These are phyloP conservation scores for Amblyjoppa proteus DNA, from an alignment of 2,888 invertebrate species.

Conservation along the genomic window DNA sequence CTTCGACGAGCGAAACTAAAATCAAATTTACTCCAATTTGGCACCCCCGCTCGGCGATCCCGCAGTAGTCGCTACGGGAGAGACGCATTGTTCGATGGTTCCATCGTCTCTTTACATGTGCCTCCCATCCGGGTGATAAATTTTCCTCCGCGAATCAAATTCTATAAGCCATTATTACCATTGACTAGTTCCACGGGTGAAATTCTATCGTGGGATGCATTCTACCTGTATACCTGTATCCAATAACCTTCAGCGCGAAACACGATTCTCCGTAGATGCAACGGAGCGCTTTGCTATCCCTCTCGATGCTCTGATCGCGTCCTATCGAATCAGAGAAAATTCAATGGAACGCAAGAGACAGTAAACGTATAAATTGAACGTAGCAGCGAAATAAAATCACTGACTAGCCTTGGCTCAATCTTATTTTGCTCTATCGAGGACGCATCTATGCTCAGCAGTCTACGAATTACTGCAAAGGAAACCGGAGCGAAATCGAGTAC, in stretches of 20 bases:
- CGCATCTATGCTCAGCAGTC: neutral
- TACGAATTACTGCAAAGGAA: neutral
- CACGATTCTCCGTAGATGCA: neutral
- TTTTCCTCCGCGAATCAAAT: neutral
- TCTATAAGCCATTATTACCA: neutral
- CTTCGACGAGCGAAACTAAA: neutral
- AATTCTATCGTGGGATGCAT: neutral
- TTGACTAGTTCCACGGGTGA: neutral
- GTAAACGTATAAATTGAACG: constrained; percentile 6
- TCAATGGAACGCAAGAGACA: constrained; percentile 37
- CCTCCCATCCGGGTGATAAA: neutral
- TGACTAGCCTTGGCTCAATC: neutral
- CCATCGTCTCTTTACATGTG: neutral
- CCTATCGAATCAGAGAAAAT: constrained; percentile 42
- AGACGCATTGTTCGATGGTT: neutral
- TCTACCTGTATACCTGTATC: neutral
- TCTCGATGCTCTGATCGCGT: constrained; percentile 20
- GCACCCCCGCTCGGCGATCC: neutral
- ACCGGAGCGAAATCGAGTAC: neutral
- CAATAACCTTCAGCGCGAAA: neutral
- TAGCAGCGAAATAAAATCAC: neutral
- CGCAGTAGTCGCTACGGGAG: neutral
- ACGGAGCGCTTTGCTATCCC: neutral
- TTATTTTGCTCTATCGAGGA: neutral
- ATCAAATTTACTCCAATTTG: neutral